Base-by-base conservation (phyloP, 2,113 vertebrate genomes). In the Zeus faber region DNA sequence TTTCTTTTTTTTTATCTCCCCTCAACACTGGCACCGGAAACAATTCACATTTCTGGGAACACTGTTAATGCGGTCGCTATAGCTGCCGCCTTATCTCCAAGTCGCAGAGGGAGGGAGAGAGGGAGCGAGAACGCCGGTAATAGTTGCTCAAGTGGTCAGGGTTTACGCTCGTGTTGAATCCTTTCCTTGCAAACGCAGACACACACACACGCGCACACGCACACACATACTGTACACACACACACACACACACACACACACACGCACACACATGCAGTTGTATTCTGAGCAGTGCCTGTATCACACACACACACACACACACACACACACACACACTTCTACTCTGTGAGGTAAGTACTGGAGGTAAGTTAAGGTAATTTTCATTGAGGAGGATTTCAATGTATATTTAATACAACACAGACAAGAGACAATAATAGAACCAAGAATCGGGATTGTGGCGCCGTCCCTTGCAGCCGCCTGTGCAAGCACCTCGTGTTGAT, bases 1-100 rank as follows among this genome's bases (percentile, higher is more conserved):
- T 75, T 76, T 81, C 79, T 84, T 72, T 76, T 76, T 49, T 79
- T 75, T 76, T 81, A 81, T 84, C 82, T 74, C 70, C 24, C 49
- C 45, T 67, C 62, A 65, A 62, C 67, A 67, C 41, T 27, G 37
- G 59, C 65, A 73, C 33, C 21, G 58, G 54, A 79, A 81, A 86
- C 75, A 81, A 81, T 78, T 49, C 39, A 31, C 5, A 41, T 24
- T 62, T 74, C 43, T 74, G 53, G 58, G 65, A 77, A 64, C 53
- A 41, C 50, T 26, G 60, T 56, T 70, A 67, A 56, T 47, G 51
- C 21, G 1, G 70, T 31, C 46, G 66, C 77, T 73, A 44, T 41
- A 49, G 73, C 46, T 49, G n/a, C 72, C 72, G 67, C 50, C 74
- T 87, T 85, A 87, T 86, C 83, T 67, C 55, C 40, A 24, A 69